Evolutionary conservation across 2,888 invertebrate species (phyloP).

Genomic region (Chrysolina americana): DNA sequence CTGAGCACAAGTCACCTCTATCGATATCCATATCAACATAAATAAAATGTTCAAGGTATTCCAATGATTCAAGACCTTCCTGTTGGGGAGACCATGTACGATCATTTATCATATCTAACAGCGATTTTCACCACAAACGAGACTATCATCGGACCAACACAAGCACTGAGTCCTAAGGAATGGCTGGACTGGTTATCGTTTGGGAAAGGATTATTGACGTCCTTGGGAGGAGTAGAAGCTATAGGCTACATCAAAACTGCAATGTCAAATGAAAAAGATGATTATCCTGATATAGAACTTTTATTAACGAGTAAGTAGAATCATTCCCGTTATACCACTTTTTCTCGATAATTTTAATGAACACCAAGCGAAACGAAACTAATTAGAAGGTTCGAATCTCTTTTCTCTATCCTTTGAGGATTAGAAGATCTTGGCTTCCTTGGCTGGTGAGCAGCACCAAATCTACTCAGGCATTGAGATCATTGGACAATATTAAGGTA

Average conservation of each 20-base stretch:
- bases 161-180: constrained; percentile 52
- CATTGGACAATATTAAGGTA: too few relatives aligned
- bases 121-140: constrained; percentile 73
- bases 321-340: too few relatives aligned
- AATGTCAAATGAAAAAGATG: constrained; percentile 69
- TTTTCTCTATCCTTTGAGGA: too few relatives aligned
- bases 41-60: constrained; percentile 64
- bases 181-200: constrained; percentile 45
- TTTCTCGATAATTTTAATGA: too few relatives aligned
- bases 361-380: not conserved
- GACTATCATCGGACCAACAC: constrained; percentile 63
- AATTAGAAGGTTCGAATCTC: too few relatives aligned
- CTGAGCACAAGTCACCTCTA: too few relatives aligned
- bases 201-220: constrained; percentile 69
- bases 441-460: too few relatives aligned
- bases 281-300: constrained; percentile 78
- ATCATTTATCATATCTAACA: constrained; percentile 77
- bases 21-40: not conserved
- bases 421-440: too few relatives aligned
- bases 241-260: constrained; percentile 74
- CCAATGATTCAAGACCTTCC: constrained; percentile 75
- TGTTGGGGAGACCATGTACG: constrained; percentile 79
- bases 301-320: constrained; percentile 67
- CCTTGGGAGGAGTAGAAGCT: constrained; percentile 74
- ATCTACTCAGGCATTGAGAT: too few relatives aligned